Conservation (phyloP, 1,140 invertebrate species). For the Bombus superbus region DNA sequence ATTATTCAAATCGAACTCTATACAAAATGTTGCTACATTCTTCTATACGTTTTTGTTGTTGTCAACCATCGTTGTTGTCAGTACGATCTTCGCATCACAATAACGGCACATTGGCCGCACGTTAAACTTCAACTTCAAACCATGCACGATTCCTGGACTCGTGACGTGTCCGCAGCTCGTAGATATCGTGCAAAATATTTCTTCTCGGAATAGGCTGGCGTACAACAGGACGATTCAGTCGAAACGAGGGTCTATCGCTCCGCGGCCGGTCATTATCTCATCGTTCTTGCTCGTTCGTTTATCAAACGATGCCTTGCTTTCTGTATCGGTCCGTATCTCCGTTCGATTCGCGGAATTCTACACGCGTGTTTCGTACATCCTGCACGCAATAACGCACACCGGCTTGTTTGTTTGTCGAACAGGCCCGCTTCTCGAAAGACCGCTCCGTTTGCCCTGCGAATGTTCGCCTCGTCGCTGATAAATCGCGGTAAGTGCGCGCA, state of each 20-base stretch:
- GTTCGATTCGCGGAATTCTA: conserved; percentile 54
- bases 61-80: background rate
- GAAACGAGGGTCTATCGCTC: conserved; percentile 48
- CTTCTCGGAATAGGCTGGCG: conserved; percentile 36
- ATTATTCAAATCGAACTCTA: no score
- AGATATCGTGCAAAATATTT: conserved; percentile 35
- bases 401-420: no score
- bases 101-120: background rate
- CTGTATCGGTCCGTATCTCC: conserved; percentile 50
- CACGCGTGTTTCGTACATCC: background rate
- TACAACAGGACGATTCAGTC: conserved; percentile 60
- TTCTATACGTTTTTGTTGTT: background rate
- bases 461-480: conserved; percentile 55
- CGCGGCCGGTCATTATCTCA: background rate
- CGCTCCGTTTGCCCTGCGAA: conserved; percentile 12
- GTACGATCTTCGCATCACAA: background rate
- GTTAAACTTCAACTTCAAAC: background rate
- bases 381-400: background rate
- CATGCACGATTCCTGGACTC: background rate
- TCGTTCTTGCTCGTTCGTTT: conserved; percentile 58
- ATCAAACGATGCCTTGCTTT: conserved; percentile 60
- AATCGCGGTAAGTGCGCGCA: conserved; percentile 57
- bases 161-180: conserved; percentile 2
- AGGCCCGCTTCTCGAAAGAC: background rate
- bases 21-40: no score